Percentiles rank a stretch among this genome's conserved stretches.
These are phyloP conservation scores for Cassiopea xamachana DNA, from an alignment of 30 jellyfish, hydroid and myxozoan species.

Conservation along the genomic window DNA sequence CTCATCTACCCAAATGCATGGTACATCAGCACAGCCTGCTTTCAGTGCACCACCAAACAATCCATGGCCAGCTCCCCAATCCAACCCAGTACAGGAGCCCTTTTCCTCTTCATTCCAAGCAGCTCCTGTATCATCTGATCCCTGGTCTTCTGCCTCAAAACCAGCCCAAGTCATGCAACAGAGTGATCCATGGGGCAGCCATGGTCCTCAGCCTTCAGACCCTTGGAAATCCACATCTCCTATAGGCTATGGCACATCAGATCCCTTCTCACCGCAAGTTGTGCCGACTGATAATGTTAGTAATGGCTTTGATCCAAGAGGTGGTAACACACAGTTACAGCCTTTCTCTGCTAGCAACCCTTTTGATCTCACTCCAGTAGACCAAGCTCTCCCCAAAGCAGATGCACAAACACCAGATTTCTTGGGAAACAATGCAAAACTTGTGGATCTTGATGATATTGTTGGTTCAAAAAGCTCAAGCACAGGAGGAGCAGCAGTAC, in stretches of 20 bases:
- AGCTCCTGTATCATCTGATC: slow-evolving; percentile 69
- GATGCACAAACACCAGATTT: slow-evolving; percentile 53
- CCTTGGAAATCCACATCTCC: slow-evolving; percentile 73
- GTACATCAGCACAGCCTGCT: slow-evolving; percentile 24
- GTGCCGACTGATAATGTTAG: slow-evolving; percentile 5
- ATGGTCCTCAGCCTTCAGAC: slow-evolving; percentile 62
- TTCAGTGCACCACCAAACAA: slow-evolving; percentile 38
- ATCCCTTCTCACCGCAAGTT: slow-evolving; percentile 69
- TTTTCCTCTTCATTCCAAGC: slow-evolving; percentile 18
- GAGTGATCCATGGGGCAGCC: slow-evolving; percentile 72
- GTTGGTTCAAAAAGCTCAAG: slow-evolving; percentile 53
- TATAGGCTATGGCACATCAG: not conserved
- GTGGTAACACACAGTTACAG: slow-evolving; percentile 17
- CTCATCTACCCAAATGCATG: slow-evolving; percentile 36
- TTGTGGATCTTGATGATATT: slow-evolving; percentile 91
- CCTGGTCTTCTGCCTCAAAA: slow-evolving; percentile 63
- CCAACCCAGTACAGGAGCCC: slow-evolving; percentile 14
- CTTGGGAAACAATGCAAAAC: slow-evolving; percentile 82
- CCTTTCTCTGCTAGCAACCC: slow-evolving; percentile 57
- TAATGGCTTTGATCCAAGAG: slow-evolving; percentile 92
- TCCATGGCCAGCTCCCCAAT: slow-evolving; percentile 73
- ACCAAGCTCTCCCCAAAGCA: slow-evolving; percentile 41
- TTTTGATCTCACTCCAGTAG: slow-evolving; percentile 60
- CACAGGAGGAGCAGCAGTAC: not conserved
- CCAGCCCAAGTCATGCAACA: slow-evolving; percentile 30